Percentiles rank a stretch among this genome's conserved stretches.
These are phyloP conservation scores for Heterodera filipjevi DNA, from an alignment of 2,888 invertebrate species.

Conservation along the genomic window DNA sequence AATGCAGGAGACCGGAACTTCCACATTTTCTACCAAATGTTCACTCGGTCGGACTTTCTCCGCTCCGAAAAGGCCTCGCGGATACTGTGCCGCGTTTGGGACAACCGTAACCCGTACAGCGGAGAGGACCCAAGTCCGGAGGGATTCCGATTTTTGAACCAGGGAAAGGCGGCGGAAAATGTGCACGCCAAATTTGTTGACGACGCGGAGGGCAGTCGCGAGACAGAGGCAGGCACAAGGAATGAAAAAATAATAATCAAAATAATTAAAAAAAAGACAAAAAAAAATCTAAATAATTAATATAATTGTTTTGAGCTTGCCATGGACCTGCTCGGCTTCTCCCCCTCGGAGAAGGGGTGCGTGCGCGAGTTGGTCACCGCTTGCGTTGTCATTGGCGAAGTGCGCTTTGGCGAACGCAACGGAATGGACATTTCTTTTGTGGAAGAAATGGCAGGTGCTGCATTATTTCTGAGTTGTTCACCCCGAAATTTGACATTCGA, in stretches of 20 bases:
- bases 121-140: conserved; percentile 22
- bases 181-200: conserved; percentile 42
- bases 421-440: conserved; percentile 60
- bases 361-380: conserved; percentile 54
- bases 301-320: conserved; percentile 46
- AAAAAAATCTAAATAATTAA: background rate
- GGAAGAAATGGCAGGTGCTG: conserved; percentile 50
- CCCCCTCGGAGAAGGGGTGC: conserved; percentile 46
- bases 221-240: conserved; percentile 42
- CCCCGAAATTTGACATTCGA: background rate
- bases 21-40: conserved; percentile 75
- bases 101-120: conserved; percentile 4
- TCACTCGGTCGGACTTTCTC: conserved; percentile 48
- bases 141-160: conserved; percentile 48
- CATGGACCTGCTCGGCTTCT: conserved; percentile 50
- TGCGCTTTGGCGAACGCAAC: conserved; percentile 57
- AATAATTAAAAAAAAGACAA: background rate
- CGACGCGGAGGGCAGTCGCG: conserved; percentile 36
- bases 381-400: conserved; percentile 60
- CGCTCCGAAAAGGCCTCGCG: conserved; percentile 20
- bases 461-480: background rate
- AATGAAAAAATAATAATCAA: background rate
- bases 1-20: conserved; percentile 74
- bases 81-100: conserved; percentile 10
- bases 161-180: conserved; percentile 37